Evolutionary conservation across 1,140 invertebrate species (phyloP), one percentile per base, ranked within the genome.

Genomic region (Drosophila nannoptera): DNA sequence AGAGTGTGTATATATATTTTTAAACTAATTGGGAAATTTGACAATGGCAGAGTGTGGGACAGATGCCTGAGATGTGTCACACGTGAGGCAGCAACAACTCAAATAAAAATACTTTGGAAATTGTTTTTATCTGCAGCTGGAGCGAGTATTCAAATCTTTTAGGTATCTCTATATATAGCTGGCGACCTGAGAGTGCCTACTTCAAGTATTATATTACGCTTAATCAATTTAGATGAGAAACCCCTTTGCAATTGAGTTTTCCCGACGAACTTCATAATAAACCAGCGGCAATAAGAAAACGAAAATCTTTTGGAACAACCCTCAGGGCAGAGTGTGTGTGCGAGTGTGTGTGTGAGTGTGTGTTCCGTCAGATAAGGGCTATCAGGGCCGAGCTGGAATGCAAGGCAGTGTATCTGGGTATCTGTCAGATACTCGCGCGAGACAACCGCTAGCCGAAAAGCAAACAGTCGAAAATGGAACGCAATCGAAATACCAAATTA

Each of bases 391-490:
- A 64, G 69, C 61, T n/a, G 8, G 56, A 63, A 22, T 75, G 61
- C 42, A 14, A 22, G 14, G 35, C 43, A 48, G 31, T 45, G 49
- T 43, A 56, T 56, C 38, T 50, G 22, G 48, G 73, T 77, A 80
- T 80, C 77, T 63, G 49, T 60, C 46, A 78, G 77, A 73, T 74
- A 81, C 71, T 50, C 22, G 22, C 11, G 46, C 22, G 61, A 52
- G 32, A 33, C 49, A 65, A 38, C 29, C 48, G 32, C 49, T 35
- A 36, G 22, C 22, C 40, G 7, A 46, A 54, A 67, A 64, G 67
- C 67, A 72, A 68, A 61, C 58, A 63, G 12, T 40, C 36, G 42
- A 82, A 83, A 78, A 80, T 75, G 80, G 65, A 75, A 65, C 55
- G 35, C 72, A 63, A 61, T 53, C 62, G 45, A 80, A 66, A 81